Evolutionary conservation across 2,888 invertebrate genomes (phyloP).

Genomic region (Amphipoea lucens): DNA sequence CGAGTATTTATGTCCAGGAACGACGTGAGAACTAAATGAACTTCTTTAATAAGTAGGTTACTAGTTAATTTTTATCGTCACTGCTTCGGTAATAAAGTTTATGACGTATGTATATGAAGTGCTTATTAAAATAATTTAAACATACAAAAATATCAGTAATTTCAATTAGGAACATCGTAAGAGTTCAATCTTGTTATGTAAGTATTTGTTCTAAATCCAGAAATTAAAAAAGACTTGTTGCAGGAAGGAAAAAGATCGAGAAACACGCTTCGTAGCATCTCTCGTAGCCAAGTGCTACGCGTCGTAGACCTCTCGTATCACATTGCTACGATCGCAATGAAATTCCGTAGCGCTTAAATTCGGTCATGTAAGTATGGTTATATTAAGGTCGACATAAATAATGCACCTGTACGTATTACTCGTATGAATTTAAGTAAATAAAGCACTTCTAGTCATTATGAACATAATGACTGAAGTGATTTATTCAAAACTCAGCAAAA

Average conservation of each 20-base stretch:
- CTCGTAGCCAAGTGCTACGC: too few species aligned
- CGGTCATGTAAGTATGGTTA: neutral
- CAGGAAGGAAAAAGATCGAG: neutral
- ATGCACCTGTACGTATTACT: neutral
- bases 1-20: constrained; percentile 28
- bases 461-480: neutral
- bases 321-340: constrained; percentile 44
- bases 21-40: constrained; percentile 49
- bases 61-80: constrained; percentile 43
- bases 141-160: neutral
- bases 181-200: neutral
- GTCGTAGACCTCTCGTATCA: constrained; percentile 10
- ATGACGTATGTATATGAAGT: constrained; percentile 12
- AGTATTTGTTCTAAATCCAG: neutral
- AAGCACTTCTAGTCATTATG: neutral
- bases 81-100: constrained; percentile 37
- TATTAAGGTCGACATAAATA: neutral
- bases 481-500: neutral
- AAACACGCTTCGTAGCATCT: neutral
- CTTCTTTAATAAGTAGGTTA: constrained; percentile 27
- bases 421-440: neutral
- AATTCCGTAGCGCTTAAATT: constrained; percentile 21
- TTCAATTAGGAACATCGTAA: neutral
- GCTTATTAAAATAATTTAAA: neutral
- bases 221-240: neutral